Evolutionary conservation across 2,113 vertebrate genomes (phyloP).

Genomic region (Phalacrocorax carbo): DNA sequence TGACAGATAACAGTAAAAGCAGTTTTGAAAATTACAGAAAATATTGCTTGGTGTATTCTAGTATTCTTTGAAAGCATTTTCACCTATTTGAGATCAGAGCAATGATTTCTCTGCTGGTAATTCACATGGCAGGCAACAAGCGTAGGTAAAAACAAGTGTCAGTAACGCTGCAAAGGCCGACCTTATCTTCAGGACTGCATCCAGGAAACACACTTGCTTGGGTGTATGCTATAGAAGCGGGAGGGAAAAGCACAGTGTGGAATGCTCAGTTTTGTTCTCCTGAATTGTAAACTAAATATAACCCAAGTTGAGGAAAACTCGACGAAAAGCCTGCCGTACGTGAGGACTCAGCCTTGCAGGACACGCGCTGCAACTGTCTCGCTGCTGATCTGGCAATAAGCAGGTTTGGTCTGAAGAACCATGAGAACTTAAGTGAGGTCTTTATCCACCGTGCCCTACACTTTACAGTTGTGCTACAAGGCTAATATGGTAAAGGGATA

Average conservation of each 20-base stretch:
- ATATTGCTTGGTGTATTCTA: neutral
- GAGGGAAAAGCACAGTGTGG: neutral
- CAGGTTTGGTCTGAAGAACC: neutral
- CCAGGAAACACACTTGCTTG: neutral
- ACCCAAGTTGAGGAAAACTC: neutral
- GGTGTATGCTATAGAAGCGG: neutral
- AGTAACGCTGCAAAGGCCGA: rapidly evolving
- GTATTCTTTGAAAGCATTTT: neutral
- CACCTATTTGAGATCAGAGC: neutral
- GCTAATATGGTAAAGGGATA: neutral
- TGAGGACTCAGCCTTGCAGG: neutral
- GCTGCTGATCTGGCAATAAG: neutral
- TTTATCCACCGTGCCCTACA: rapidly evolving
- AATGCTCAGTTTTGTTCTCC: neutral
- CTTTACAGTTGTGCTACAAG: neutral
- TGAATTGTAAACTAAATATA: neutral
- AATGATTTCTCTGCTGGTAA: neutral
- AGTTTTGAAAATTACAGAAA: neutral
- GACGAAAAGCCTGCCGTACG: rapidly evolving
- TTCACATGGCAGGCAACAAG: neutral
- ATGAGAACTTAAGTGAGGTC: neutral
- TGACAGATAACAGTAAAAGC: neutral
- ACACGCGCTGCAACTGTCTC: rapidly evolving
- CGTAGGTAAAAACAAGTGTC: neutral
- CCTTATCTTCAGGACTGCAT: neutral